Base-by-base conservation (phyloP, 30 jellyfish, hydroid and myxozoan species). In the Haliclystus octoradiatus region DNA sequence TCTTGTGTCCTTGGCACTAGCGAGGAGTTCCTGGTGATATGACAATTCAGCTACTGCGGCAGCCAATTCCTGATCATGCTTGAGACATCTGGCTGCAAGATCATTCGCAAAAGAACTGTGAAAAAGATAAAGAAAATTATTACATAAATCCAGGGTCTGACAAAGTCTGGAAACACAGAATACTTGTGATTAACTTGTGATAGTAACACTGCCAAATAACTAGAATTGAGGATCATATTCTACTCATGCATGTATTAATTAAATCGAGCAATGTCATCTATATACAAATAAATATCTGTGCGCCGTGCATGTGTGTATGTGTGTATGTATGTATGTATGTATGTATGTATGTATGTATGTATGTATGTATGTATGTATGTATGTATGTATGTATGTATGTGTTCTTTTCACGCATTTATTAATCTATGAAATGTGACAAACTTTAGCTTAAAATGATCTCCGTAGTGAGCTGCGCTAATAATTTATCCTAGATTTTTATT, bases 331-430 rank as follows among this genome's bases (percentile, higher is more conserved):
- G 66, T 2, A 32, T 52, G 66, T 52, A 32, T 52, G 7, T 52
- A 7, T 52, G 7, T 52, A 7, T 52, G 7, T 52, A 7, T 52
- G 7, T 52, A 7, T 52, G 66, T 52, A 7, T 52, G 7, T 52
- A 7, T 52, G 7, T 52, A 7, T 52, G 66, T 52, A 32, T 52
- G 66, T 52, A 32, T 52, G 66, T 52, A 32, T 52, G 66, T 52
- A 32, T 52, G 66, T n/a, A n/a, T n/a, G n/a, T n/a, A n/a, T n/a
- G n/a, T n/a, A n/a, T n/a, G n/a, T n/a, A n/a, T n/a, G n/a, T n/a
- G n/a, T n/a, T n/a, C n/a, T n/a, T n/a, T n/a, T n/a, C n/a, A n/a
- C n/a, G n/a, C n/a, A n/a, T n/a, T n/a, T n/a, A n/a, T n/a, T n/a
- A n/a, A n/a, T n/a, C n/a, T n/a, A n/a, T n/a, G n/a, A n/a, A n/a